Percentiles rank a stretch among this genome's conserved stretches.
These are phyloP conservation scores for Hedychridium roseum DNA, from an alignment of 2,888 invertebrate species.

Conservation along the genomic window DNA sequence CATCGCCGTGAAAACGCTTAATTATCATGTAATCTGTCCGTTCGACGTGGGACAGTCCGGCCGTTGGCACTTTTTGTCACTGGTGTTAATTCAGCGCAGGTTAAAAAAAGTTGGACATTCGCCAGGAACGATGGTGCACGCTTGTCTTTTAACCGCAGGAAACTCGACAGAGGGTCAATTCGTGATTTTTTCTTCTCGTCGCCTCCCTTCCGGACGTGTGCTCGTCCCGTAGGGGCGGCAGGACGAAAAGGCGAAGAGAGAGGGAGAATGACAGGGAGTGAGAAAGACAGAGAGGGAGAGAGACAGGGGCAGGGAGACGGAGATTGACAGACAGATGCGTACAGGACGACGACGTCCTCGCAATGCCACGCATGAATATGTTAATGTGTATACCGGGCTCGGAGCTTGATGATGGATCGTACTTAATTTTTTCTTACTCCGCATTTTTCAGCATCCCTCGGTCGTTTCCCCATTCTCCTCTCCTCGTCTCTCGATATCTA, in stretches of 20 bases:
- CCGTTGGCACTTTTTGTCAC: too few relatives aligned
- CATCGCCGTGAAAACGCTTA: too few relatives aligned
- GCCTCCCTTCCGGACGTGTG: constrained; percentile 9
- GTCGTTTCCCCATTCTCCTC: constrained; percentile 9
- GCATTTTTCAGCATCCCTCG: background rate
- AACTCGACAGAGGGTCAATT: too few relatives aligned
- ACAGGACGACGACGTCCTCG: constrained; percentile 20
- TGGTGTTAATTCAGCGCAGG: too few relatives aligned
- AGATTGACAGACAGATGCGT: constrained; percentile 38
- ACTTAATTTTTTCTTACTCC: background rate
- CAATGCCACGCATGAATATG: constrained; percentile 48
- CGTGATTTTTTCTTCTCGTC: background rate
- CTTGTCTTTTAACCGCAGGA: background rate
- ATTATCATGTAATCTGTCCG: too few relatives aligned
- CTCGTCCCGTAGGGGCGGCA: background rate
- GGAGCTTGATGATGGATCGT: constrained; percentile 37
- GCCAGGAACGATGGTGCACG: too few relatives aligned
- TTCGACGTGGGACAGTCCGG: too few relatives aligned
- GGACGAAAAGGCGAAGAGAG: too few relatives aligned
- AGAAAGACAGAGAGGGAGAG: too few relatives aligned
- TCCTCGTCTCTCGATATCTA: constrained; percentile 4
- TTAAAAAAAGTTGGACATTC: too few relatives aligned
- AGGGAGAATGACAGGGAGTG: too few relatives aligned
- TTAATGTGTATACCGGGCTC: constrained; percentile 31
- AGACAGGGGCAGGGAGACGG: too few relatives aligned